Conservation (phyloP, 1,140 invertebrate genomes). For the Cyrtorhinus lividipennis region DNA sequence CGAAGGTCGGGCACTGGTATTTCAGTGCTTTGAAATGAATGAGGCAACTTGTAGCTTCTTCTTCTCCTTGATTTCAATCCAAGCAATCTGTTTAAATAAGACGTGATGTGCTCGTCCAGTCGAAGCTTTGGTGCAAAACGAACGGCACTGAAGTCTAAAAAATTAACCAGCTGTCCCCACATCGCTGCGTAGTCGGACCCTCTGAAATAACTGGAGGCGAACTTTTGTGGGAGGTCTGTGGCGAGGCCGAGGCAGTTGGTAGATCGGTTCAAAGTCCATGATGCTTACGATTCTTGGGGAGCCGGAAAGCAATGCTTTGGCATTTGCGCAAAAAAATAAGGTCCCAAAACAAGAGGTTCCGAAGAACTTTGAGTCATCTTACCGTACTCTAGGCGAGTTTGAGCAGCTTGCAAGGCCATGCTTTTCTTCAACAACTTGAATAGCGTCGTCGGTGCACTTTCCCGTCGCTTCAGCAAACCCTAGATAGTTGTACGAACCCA, state of each 20-base stretch:
- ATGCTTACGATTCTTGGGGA: background rate
- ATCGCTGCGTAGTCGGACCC: too few species aligned
- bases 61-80: too few species aligned
- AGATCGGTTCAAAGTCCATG: background rate
- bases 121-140: too few species aligned
- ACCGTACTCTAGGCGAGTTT: slow-evolving; percentile 45
- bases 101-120: too few species aligned
- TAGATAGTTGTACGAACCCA: slow-evolving; percentile 88
- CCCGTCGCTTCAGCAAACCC: slow-evolving; percentile 70
- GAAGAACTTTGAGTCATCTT: slow-evolving; percentile 13
- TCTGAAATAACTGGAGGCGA: too few species aligned
- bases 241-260: background rate
- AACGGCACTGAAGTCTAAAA: too few species aligned
- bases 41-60: too few species aligned
- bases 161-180: too few species aligned
- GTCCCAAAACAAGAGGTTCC: background rate
- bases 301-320: background rate
- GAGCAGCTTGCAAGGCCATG: slow-evolving; percentile 58
- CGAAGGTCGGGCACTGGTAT: too few species aligned
- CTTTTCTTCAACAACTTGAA: slow-evolving; percentile 39
- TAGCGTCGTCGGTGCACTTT: slow-evolving; percentile 53
- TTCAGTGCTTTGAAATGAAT: too few species aligned
- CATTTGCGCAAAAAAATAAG: background rate
- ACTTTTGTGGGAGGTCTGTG: too few species aligned
- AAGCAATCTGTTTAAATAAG: too few species aligned